phyloP scores from a whole-genome alignment of 2,888 invertebrate species.

The Drepana falcataria region DNA sequence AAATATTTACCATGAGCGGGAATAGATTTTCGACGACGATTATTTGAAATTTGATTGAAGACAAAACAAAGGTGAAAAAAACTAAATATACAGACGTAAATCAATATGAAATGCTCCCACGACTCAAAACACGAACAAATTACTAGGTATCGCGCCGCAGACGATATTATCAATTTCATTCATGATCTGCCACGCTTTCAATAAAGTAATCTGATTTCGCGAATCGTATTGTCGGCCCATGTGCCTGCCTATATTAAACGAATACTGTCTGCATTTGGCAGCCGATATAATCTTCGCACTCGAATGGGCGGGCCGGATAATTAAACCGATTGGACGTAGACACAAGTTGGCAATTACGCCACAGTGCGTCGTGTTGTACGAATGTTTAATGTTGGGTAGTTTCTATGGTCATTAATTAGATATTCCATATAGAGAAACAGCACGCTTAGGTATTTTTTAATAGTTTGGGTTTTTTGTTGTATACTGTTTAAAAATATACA shows the following conservation, averaged over 20 bases:
- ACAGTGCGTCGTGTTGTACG: conserved; percentile 29
- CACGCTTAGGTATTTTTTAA: too few relatives aligned
- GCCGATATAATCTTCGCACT: conserved; percentile 63
- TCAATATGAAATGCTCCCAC: conserved; percentile 8
- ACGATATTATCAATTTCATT: conserved; percentile 69
- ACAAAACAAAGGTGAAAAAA: neutral
- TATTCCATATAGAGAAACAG: too few relatives aligned
- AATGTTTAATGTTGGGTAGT: conserved; percentile 42
- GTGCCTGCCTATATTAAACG: conserved; percentile 22
- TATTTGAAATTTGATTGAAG: too few relatives aligned
- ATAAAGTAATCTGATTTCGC: conserved; percentile 68
- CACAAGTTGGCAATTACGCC: conserved; percentile 68
- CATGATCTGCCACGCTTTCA: conserved; percentile 57
- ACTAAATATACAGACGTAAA: neutral
- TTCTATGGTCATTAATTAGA: neutral
- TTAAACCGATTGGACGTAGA: conserved; percentile 55
- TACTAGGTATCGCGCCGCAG: conserved; percentile 48
- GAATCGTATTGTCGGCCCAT: conserved; percentile 50
- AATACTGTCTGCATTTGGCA: conserved; percentile 55
- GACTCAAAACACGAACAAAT: conserved; percentile 37
- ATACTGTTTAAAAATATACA: too few relatives aligned
- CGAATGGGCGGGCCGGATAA: conserved; percentile 52
- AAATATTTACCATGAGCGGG: too few relatives aligned
- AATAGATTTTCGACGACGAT: too few relatives aligned
- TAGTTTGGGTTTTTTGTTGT: too few relatives aligned